Evolutionary conservation across 2,888 invertebrate species (phyloP), one percentile per base, ranked within the genome.

Genomic region (Belgica antarctica): DNA sequence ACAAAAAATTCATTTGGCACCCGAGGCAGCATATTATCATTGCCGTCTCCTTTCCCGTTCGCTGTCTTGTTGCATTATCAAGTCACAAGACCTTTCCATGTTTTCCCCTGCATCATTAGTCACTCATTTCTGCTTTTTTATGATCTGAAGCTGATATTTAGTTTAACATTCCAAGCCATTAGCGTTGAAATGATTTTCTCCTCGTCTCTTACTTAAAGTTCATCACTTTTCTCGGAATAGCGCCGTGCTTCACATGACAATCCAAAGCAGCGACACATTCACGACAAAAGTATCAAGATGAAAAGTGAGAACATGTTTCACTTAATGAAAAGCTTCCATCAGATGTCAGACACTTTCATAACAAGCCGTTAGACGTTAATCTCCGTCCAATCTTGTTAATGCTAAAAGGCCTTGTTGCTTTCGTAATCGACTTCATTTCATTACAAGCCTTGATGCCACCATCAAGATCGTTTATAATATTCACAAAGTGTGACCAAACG

Each of bases 401-500:
- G 62, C 28, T 24, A 34, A 62, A 62, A 62, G 15, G 31, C 17
- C 62, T 62, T 62, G 62, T 31, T 62, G 12, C 24, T 31, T 57
- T 62, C 5, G 27, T 62, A 62, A 62, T 62, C 34, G 19, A 52
- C 52, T 52, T 52, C 52, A 22, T 52, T 62, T 36, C 31, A 27
- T 19, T 22, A 7, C 2, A 59, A 31, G 31, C 19, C 62, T 15
- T 12, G 12, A 4, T 24, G 61, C 5, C 10, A 36, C 7, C 17
- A 52, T 52, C 17, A 52, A 19, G 59, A 59, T 34, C 62, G 31
- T 62, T 62, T 22, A 62, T 62, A 8, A 34, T n/a, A 22, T 62
- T 34, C 31, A 31, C 15, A 62, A 62, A 62, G 62, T 62, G 62
- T 62, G 62, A 62, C 62, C 62, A 59, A 59, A 59, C 46, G n/a